Evolutionary conservation across 2,797 vertebrate species (phyloP).

Genomic region (Sorex maritimensis): DNA sequence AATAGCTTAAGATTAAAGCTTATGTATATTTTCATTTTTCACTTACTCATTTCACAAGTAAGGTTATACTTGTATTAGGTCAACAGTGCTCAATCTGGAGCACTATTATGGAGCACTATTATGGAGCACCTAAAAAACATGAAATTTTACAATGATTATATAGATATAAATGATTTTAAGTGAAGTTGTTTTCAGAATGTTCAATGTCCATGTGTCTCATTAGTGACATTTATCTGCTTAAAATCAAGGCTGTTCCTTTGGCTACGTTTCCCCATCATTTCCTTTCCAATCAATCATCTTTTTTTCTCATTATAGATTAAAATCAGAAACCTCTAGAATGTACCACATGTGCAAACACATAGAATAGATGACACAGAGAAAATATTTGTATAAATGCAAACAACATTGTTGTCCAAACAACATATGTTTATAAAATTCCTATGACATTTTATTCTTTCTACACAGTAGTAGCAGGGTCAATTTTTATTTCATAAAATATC

Average conservation of each 20-base stretch:
- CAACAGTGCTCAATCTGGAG: neutral
- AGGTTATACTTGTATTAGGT: neutral
- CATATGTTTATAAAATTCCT: neutral
- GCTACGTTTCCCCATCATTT: neutral
- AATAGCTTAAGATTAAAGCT: neutral
- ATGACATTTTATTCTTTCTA: neutral
- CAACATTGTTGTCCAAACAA: neutral
- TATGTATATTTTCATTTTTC: slow-evolving; percentile 41
- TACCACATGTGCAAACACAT: fast-evolving
- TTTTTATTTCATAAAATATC: slow-evolving; percentile 22
- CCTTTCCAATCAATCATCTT: neutral
- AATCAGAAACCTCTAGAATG: neutral
- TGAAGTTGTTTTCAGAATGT: neutral
- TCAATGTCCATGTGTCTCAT: neutral
- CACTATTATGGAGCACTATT: neutral
- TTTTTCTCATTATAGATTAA: neutral
- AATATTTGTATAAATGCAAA: neutral
- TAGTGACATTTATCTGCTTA: too few species aligned
- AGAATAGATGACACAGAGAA: neutral
- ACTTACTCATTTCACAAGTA: neutral
- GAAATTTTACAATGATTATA: neutral
- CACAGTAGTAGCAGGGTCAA: neutral
- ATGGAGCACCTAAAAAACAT: slow-evolving; percentile 10
- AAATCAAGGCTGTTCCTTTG: neutral
- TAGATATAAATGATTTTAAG: neutral